Conservation (phyloP, 1,140 invertebrate genomes). For the Eumaeus atala region DNA sequence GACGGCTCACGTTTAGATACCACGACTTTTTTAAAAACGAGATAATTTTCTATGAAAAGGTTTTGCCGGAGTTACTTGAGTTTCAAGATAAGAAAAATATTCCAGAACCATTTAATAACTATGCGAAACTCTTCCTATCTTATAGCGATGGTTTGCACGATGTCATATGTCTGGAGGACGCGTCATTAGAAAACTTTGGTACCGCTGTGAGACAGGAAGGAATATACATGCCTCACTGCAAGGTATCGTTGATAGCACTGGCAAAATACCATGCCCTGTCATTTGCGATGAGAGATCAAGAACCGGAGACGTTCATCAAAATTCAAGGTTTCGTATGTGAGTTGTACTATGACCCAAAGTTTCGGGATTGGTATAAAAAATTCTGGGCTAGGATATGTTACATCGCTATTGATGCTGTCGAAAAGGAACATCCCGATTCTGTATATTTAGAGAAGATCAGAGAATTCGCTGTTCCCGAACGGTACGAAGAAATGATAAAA, state of each 20-base stretch:
- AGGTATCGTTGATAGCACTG: slow-evolving; percentile 74
- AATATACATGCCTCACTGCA: slow-evolving; percentile 71
- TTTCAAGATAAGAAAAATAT: slow-evolving; percentile 71
- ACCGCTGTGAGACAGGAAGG: slow-evolving; percentile 69
- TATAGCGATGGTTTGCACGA: slow-evolving; percentile 78
- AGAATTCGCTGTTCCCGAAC: slow-evolving; percentile 70
- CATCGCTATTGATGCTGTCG: slow-evolving; percentile 77
- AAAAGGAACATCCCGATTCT: slow-evolving; percentile 76
- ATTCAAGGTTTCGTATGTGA: slow-evolving; percentile 60
- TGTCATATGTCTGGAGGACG: slow-evolving; percentile 80
- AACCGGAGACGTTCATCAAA: slow-evolving; percentile 74
- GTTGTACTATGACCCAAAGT: slow-evolving; percentile 76
- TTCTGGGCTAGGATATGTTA: slow-evolving; percentile 75
- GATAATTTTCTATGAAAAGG: slow-evolving; percentile 78
- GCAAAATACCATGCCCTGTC: slow-evolving; percentile 82
- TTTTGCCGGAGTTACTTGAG: slow-evolving; percentile 70
- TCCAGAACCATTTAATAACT: slow-evolving; percentile 70
- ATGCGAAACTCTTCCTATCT: slow-evolving; percentile 73
- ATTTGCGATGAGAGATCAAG: slow-evolving; percentile 79
- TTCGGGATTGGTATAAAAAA: slow-evolving; percentile 77
- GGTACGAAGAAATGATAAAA: slow-evolving; percentile 50
- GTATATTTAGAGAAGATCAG: slow-evolving; percentile 75
- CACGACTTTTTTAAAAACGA: slow-evolving; percentile 82
- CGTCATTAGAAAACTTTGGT: slow-evolving; percentile 72
- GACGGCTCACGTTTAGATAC: slow-evolving; percentile 78